Evolutionary conservation across 2,113 vertebrate species (phyloP).

Genomic region (Leptobrachium ailaonicum): DNA sequence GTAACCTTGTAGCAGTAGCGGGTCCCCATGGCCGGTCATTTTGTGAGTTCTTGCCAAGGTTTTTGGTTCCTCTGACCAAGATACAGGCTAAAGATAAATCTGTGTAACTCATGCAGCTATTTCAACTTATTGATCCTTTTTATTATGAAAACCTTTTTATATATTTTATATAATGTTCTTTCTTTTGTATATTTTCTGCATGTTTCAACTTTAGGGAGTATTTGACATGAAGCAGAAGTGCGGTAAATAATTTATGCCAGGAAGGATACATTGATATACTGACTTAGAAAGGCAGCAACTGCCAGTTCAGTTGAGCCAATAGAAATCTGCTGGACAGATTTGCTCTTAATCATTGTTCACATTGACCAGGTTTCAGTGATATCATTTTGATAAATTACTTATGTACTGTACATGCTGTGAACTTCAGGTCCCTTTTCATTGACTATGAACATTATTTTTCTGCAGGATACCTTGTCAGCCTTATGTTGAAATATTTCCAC

Average conservation of each 20-base stretch:
- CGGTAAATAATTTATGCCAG: conserved; percentile 18
- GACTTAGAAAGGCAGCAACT: too few relatives aligned
- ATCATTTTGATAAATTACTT: conserved; percentile 31
- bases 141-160: too few relatives aligned
- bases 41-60: too few relatives aligned
- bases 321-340: conserved; percentile 17
- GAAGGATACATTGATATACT: not conserved
- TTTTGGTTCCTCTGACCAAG: too few relatives aligned
- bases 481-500: not conserved
- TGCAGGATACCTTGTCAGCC: not conserved
- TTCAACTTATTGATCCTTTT: too few relatives aligned
- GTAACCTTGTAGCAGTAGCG: too few relatives aligned
- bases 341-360: conserved; percentile 17
- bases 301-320: conserved; percentile 10
- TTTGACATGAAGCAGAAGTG: conserved; percentile 6
- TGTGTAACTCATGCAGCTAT: too few relatives aligned
- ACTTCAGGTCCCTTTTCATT: conserved; percentile 10
- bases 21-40: too few relatives aligned
- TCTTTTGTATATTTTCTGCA: conserved; percentile 11
- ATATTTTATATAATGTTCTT: too few relatives aligned
- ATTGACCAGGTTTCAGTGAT: conserved; percentile 25
- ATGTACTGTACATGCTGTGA: conserved; percentile 9
- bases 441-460: not conserved
- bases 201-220: not conserved
- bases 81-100: too few relatives aligned